Base-by-base conservation (phyloP, 2,888 invertebrate genomes). In the Stenoptilia bipunctidactyla region DNA sequence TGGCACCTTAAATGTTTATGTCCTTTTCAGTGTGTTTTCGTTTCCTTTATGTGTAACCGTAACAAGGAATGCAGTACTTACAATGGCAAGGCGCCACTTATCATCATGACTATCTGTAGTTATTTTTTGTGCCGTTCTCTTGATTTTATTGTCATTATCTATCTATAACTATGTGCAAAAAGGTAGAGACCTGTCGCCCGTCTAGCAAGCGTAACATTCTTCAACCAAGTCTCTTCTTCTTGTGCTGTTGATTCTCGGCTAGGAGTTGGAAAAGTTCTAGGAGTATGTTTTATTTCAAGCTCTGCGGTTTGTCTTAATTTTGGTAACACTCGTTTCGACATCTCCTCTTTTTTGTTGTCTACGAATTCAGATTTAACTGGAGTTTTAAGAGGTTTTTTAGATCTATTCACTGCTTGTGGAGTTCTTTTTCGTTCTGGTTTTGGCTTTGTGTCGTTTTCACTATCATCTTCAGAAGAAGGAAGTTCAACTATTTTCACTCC, bases 151-250 rank as follows among this genome's bases (percentile, higher is more conserved):
- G n/a, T n/a, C n/a, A n/a, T n/a, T n/a, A n/a, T n/a, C n/a, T n/a
- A n/a, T n/a, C n/a, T n/a, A n/a, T n/a, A n/a, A n/a, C n/a, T n/a
- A n/a, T n/a, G n/a, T n/a, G n/a, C n/a, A n/a, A n/a, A n/a, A n/a
- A n/a, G n/a, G n/a, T 9, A 15, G 13, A 45, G 53, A 82, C 84
- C 84, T 40, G 83, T 86, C 1, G 87, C 87, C 57, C 90, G 79
- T 53, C 91, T 80, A 8, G 92, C 91, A 56, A 89, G 87, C 1
- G 90, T 90, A 55, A 94, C 90, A 61, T 94, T 94, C 48, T 85
- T 84, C 45, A 94, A 65, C 93, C 93, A 95, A 75, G 91, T 89
- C 50, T 92, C 87, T 66, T 95, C 94, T 58, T 91, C 89, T 1
- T 82, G 70, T 12, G 85, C 80, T 37, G 83, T 80, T 1, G 92